Percentiles rank a stretch among this genome's conserved stretches.
Evolutionary conservation across 2,888 invertebrate genomes (phyloP).

Genomic region (Leptopilina drosophilae): DNA sequence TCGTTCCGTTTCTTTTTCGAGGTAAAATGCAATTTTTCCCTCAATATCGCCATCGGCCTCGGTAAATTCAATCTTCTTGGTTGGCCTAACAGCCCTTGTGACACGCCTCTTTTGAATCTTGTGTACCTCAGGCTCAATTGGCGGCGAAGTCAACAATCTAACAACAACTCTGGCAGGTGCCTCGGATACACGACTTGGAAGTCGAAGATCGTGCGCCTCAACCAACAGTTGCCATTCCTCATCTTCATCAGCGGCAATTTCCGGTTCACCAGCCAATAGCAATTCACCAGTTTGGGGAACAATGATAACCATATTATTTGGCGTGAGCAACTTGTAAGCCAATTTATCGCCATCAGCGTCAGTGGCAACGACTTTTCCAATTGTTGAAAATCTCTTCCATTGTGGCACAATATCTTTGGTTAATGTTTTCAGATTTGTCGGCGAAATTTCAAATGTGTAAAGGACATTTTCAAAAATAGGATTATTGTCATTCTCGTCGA

Average conservation of each 20-base stretch:
- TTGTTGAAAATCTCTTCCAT: slow-evolving; percentile 88
- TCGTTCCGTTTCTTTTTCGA: slow-evolving; percentile 94
- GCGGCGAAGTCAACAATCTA: slow-evolving; percentile 80
- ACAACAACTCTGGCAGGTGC: slow-evolving; percentile 87
- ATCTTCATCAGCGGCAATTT: slow-evolving; percentile 79
- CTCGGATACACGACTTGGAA: slow-evolving; percentile 84
- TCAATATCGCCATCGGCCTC: slow-evolving; percentile 94
- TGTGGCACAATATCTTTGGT: slow-evolving; percentile 78
- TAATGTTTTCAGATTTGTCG: slow-evolving; percentile 62
- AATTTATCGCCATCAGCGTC: slow-evolving; percentile 95
- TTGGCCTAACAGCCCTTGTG: slow-evolving; percentile 94
- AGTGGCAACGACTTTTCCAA: slow-evolving; percentile 91
- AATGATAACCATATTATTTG: slow-evolving; percentile 90
- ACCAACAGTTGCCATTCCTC: slow-evolving; percentile 85
- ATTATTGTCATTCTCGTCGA: slow-evolving; percentile 95
- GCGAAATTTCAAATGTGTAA: slow-evolving; percentile 85
- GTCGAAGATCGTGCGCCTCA: slow-evolving; percentile 89
- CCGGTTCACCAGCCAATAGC: slow-evolving; percentile 88
- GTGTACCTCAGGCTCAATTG: slow-evolving; percentile 71
- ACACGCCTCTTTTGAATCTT: slow-evolving; percentile 78
- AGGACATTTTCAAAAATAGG: slow-evolving; percentile 89
- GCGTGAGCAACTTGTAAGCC: slow-evolving; percentile 90
- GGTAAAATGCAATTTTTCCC: slow-evolving; percentile 91
- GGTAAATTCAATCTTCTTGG: slow-evolving; percentile 93
- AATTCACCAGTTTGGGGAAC: slow-evolving; percentile 96